Base-by-base conservation (phyloP, 2,797 vertebrate species). In the Malurus leucopterus region DNA sequence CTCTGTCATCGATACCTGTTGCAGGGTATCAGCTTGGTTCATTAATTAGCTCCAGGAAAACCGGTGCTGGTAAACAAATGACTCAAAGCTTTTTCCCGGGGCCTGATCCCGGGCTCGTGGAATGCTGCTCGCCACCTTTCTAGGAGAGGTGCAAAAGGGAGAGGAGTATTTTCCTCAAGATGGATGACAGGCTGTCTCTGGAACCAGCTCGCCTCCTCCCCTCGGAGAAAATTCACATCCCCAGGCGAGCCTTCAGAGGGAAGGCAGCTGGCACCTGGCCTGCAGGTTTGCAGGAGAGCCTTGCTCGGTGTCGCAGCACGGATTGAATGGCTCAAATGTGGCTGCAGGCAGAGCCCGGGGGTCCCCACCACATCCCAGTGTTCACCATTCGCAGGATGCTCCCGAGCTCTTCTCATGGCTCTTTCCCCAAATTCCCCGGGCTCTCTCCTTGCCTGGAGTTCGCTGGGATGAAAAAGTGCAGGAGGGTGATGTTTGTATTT, bases 31-130 rank as follows among this genome's bases (percentile, higher is more conserved):
- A 69, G 61, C 79, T 53, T 1, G 32, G 68, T 57, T 93, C 85
- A 24, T 93, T 92, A 92, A 94, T 93, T 92, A 94, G 73, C 91
- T 79, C 71, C 81, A 68, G 78, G 54, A 93, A 95, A 95, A 86
- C 61, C 84, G 68, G 73, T 1, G 5, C 61, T 23, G 87, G 61
- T 89, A 90, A 93, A 89, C 71, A 93, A 93, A 84, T 32, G 92
- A 91, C 74, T 78, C 92, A 61, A 89, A 76, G 83, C 68, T 83
- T 70, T 78, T 58, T 64, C 11, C 41, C 26, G 29, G 29, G 67
- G 82, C 47, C 54, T 8, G 54, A 82, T 90, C 58, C 79, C 54
- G 46, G 44, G 57, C 46, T 75, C 10, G 24, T 13, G 4, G 41
- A 57, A 23, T 0, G 3, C 44, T 14, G 47, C 3, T 61, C 12